Conservation (phyloP, 2,888 invertebrate species). For the Chrysotoxum bicinctum region DNA sequence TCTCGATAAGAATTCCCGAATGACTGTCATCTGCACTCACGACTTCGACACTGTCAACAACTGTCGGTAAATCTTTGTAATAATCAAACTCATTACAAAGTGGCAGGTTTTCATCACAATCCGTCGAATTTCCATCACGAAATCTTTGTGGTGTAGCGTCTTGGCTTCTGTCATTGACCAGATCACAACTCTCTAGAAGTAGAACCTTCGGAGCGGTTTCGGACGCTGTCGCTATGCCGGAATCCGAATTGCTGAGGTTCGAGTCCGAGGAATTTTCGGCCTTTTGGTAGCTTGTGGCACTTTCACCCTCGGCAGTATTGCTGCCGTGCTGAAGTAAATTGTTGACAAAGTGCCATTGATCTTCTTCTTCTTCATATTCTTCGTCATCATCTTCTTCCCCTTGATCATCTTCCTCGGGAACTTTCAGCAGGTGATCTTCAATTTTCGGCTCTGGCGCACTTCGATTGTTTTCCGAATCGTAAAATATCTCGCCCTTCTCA, state of each 20-base stretch:
- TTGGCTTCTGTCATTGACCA: constrained; percentile 63
- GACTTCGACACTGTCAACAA: constrained; percentile 65
- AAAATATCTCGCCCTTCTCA: constrained; percentile 77
- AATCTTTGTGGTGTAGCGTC: constrained; percentile 18
- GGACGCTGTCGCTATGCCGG: constrained; percentile 76
- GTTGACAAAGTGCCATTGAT: constrained; percentile 76
- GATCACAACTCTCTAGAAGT: constrained; percentile 67
- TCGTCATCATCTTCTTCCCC: constrained; percentile 47
- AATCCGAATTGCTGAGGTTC: constrained; percentile 79
- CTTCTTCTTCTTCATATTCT: constrained; percentile 59
- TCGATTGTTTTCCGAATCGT: constrained; percentile 76
- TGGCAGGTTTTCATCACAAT: constrained; percentile 79
- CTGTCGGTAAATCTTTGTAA: constrained; percentile 66
- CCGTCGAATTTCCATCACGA: constrained; percentile 80
- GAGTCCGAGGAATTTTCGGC: constrained; percentile 77
- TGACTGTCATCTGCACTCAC: constrained; percentile 74
- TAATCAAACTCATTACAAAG: constrained; percentile 79
- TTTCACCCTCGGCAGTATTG: constrained; percentile 65
- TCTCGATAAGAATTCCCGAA: constrained; percentile 79
- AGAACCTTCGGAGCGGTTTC: constrained; percentile 45
- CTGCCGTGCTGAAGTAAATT: constrained; percentile 42
- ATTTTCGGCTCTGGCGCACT: constrained; percentile 19
- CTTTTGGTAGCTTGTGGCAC: constrained; percentile 74
- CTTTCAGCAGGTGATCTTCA: constrained; percentile 74
- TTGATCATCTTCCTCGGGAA: constrained; percentile 73